Conservation (phyloP, 2,888 invertebrate species). For the Athetis lepigone region DNA sequence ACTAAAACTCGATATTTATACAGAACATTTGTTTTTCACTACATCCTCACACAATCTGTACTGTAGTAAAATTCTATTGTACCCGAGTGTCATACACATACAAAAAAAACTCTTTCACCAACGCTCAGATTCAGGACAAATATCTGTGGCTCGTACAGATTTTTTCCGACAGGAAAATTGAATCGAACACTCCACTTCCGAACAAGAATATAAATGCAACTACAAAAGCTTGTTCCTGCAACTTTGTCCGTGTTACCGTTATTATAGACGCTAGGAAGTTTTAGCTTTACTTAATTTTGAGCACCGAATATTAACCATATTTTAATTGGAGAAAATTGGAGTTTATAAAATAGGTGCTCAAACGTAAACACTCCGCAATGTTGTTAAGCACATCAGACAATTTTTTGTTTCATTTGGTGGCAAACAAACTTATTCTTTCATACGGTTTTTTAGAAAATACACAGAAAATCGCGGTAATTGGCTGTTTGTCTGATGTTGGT, state of each 20-base stretch:
- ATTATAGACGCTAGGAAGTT: background rate
- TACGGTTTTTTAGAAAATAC: too few relatives aligned
- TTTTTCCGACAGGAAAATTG: slow-evolving; percentile 44
- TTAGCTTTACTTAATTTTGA: too few relatives aligned
- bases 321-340: too few relatives aligned
- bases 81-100: slow-evolving; percentile 12
- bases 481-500: too few relatives aligned
- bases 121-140: slow-evolving; percentile 32
- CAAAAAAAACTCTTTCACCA: slow-evolving; percentile 27
- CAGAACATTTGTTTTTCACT: slow-evolving; percentile 6
- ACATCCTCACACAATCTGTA: slow-evolving; percentile 28
- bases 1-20: background rate
- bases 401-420: too few relatives aligned
- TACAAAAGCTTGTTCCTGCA: background rate
- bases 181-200: slow-evolving; percentile 33
- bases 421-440: too few relatives aligned
- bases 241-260: background rate
- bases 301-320: too few relatives aligned
- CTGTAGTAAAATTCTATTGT: slow-evolving; percentile 29
- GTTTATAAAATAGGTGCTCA: too few relatives aligned
- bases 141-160: slow-evolving; percentile 21
- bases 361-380: too few relatives aligned
- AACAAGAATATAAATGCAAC: slow-evolving; percentile 18
- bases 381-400: too few relatives aligned
- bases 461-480: too few relatives aligned